Conservation (phyloP, 2,888 invertebrate genomes). For the Eupithecia insigniata region DNA sequence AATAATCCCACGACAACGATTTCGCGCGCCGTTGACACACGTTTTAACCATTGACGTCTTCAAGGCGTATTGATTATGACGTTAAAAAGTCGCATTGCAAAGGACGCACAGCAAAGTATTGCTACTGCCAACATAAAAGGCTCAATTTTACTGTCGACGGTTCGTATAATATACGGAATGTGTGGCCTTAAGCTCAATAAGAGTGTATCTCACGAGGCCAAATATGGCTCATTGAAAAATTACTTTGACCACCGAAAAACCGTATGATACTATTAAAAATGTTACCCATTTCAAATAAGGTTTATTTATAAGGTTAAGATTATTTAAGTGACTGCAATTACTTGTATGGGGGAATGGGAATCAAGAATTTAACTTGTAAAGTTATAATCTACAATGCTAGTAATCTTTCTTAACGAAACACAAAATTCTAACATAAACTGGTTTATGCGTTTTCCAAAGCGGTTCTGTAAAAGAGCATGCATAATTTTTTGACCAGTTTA, state of each 20-base stretch:
- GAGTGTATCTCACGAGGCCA: not conserved
- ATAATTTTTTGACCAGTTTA: no score
- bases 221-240: not conserved
- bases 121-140: not conserved
- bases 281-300: not conserved
- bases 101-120: not conserved
- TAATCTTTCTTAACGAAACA: not conserved
- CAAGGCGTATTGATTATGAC: not conserved
- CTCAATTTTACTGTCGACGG: not conserved
- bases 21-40: not conserved
- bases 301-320: not conserved
- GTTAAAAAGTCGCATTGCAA: not conserved
- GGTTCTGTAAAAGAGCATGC: no score
- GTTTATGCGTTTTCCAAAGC: no score
- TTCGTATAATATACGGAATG: not conserved
- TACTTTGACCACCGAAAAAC: not conserved
- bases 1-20: not conserved
- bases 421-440: no score
- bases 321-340: not conserved
- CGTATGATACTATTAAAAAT: not conserved
- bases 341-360: not conserved
- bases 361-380: not conserved
- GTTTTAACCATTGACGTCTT: not conserved
- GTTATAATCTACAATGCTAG: not conserved
- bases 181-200: not conserved